Evolutionary conservation across 2,113 vertebrate genomes (phyloP).

Genomic region (Hiodon tergisus): DNA sequence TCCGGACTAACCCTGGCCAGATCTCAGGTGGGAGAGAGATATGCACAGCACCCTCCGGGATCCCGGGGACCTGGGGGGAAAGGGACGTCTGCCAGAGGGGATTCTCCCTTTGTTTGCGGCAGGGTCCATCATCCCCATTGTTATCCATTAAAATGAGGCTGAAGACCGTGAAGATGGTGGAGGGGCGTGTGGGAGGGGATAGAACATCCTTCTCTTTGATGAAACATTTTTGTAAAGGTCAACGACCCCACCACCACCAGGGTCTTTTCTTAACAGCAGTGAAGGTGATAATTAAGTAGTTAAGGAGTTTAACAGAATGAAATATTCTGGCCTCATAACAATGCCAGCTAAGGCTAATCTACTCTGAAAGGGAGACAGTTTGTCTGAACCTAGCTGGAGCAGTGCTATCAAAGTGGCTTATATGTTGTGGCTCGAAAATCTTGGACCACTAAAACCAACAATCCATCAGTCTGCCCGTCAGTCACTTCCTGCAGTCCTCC

Average conservation of each 20-base stretch:
- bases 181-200: background rate
- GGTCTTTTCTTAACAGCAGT: slow-evolving; percentile 10
- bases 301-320: background rate
- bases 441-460: background rate
- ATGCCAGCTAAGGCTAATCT: background rate
- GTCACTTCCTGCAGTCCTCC: slow-evolving; percentile 4
- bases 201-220: background rate
- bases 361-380: background rate
- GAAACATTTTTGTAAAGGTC: background rate
- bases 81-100: too few relatives aligned
- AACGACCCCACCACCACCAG: background rate
- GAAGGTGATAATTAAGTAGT: background rate
- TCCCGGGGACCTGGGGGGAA: too few relatives aligned
- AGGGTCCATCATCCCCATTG: too few relatives aligned
- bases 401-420: background rate
- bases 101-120: too few relatives aligned
- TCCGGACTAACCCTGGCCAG: slow-evolving; percentile 72
- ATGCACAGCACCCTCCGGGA: too few relatives aligned
- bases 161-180: too few relatives aligned
- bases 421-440: slow-evolving; percentile 4
- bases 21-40: slow-evolving; percentile 65
- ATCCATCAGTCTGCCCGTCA: slow-evolving; percentile 14
- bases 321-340: background rate
- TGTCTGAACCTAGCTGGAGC: background rate
- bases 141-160: too few relatives aligned